Base-by-base conservation (phyloP, 2,797 vertebrate species). In the Lithobates sylvaticus region DNA sequence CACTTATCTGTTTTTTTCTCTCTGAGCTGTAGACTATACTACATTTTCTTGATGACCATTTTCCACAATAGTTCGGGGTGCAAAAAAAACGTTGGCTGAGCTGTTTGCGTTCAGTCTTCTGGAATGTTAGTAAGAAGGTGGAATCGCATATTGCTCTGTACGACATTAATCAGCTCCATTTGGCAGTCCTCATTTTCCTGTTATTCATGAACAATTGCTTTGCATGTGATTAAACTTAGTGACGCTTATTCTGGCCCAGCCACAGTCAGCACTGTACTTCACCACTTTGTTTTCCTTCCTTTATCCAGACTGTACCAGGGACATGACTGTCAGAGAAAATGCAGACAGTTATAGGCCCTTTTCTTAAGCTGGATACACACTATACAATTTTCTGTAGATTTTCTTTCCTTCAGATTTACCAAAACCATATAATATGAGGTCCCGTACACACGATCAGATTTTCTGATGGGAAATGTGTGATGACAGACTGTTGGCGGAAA, bases 61-160 rank as follows among this genome's bases (percentile, higher is more conserved):
- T 87, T 76, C 86, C 76, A 84, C 76, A 69, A 75, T 87, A 74
- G 71, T 73, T 76, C 27, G 58, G 71, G 70, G 69, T 69, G 65
- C 78, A 80, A 68, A 80, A 78, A 82, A 75, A 75, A 80, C 42
- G 58, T 68, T 36, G 54, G 34, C 83, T 71, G 76, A 68, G 3
- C 32, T 82, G 61, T 72, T 18, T 44, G 32, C 50, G 65, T 50
- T 67, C 69, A 86, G 79, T 67, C 84, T 64, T 2, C 64, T 42
- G 84, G 84, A 86, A 86, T 86, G 84, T 81, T 81, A 69, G n/a
- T 65, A 74, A 86, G 64, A 81, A 81, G 78, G 72, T 76, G 65
- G 73, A 77, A 77, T 82, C 76, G 76, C 72, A 42, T 29, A 70
- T 81, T 32, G 16, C 72, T 76, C 4, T 82, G 68, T 76, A 44